Evolutionary conservation across 2,797 vertebrate genomes (phyloP).

Genomic region (Melanogrammus aeglefinus): DNA sequence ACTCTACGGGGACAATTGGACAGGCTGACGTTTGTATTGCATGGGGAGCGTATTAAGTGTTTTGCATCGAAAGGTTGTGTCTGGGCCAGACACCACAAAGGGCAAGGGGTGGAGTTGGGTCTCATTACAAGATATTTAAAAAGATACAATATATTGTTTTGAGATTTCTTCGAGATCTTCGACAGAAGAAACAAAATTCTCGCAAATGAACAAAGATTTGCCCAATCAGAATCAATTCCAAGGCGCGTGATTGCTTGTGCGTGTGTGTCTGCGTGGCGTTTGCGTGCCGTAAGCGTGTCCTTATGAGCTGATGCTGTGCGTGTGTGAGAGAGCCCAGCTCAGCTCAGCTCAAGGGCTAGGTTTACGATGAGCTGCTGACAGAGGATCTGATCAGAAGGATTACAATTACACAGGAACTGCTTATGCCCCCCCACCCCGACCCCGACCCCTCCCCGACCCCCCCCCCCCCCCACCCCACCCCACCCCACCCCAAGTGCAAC

Average conservation of each 20-base stretch:
- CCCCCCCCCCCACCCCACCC: slow-evolving; percentile 37
- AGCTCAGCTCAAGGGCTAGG: slow-evolving; percentile 47
- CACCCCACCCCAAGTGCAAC: neutral
- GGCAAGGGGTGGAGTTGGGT: neutral
- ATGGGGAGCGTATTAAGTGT: neutral
- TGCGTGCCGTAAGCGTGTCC: slow-evolving; percentile 1
- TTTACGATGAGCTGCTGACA: slow-evolving; percentile 64
- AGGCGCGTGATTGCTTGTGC: neutral
- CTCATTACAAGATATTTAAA: no score
- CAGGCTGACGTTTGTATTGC: neutral
- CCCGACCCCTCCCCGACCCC: slow-evolving; percentile 6
- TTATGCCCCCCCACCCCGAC: slow-evolving; percentile 37
- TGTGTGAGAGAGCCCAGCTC: slow-evolving; percentile 19
- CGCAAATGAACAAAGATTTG: neutral
- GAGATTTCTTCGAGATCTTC: neutral
- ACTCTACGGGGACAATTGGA: neutral
- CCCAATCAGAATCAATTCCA: neutral
- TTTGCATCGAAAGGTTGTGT: neutral
- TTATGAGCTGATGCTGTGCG: neutral
- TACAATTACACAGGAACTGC: slow-evolving; percentile 60
- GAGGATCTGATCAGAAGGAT: slow-evolving; percentile 58
- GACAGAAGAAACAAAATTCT: neutral
- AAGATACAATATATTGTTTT: neutral
- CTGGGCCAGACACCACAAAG: neutral
- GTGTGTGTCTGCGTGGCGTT: neutral